These are phyloP conservation scores for Thunnus thynnus DNA, from an alignment of 2,113 vertebrate genomes.

Conservation along the genomic window DNA sequence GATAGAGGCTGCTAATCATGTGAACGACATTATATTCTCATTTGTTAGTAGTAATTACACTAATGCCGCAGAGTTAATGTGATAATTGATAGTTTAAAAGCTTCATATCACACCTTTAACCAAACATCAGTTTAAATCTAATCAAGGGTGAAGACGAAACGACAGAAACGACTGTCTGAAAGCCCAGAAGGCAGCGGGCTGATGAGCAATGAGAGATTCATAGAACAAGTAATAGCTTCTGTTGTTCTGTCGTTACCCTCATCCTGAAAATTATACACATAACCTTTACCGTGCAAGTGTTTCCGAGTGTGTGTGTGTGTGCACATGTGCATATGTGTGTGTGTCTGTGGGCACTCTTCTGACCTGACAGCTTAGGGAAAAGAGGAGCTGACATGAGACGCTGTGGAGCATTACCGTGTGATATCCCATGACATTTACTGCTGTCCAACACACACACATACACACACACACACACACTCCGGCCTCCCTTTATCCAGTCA, in stretches of 20 bases:
- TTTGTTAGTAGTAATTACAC: not conserved
- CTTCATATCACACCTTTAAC: not conserved
- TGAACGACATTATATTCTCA: not conserved
- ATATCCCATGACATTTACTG: conserved; percentile 73
- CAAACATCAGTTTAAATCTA: not conserved
- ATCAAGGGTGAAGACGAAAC: not conserved
- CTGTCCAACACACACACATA: conserved; percentile 45
- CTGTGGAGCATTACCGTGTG: conserved; percentile 65
- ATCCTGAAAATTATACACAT: conserved; percentile 11
- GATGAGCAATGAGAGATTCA: conserved; percentile 23
- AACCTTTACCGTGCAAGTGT: conserved; percentile 26
- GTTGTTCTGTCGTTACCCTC: not conserved
- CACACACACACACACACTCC: conserved; percentile 27
- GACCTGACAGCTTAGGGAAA: conserved; percentile 58
- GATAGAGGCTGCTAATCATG: not conserved
- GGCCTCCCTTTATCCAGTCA: conserved; percentile 37
- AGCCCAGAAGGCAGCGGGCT: not conserved
- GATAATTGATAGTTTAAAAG: not conserved
- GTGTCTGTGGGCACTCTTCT: not conserved
- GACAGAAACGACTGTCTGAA: not conserved
- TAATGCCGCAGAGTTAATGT: not conserved
- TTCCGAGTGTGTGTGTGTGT: not conserved
- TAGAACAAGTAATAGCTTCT: not conserved
- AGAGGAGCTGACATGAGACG: conserved; percentile 60
- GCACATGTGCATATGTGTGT: not conserved